Conservation (phyloP, 1,140 invertebrate species). For the Doryteuthis pealeii region DNA sequence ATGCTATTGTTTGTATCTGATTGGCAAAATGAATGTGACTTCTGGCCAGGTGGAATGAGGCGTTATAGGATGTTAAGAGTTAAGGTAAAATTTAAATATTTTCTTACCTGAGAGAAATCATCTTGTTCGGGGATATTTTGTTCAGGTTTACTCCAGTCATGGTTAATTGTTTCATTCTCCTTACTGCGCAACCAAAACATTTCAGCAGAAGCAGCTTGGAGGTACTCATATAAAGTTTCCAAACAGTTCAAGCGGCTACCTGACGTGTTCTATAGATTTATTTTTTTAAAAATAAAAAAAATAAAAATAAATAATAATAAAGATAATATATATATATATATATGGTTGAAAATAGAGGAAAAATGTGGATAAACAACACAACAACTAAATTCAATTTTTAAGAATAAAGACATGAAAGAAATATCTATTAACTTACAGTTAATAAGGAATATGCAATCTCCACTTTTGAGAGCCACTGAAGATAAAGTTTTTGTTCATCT, state of each 20-base stretch:
- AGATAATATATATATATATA: too few species aligned
- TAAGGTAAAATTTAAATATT: too few species aligned
- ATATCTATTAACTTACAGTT: conserved; percentile 60
- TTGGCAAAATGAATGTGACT: too few species aligned
- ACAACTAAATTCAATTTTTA: too few species aligned
- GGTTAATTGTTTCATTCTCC: conserved; percentile 88
- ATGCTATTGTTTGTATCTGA: too few species aligned
- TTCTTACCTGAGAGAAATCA: conserved; percentile 88
- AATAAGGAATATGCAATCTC: conserved; percentile 91
- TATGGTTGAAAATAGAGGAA: too few species aligned
- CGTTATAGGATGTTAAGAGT: too few species aligned
- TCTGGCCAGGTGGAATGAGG: too few species aligned
- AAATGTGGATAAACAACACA: too few species aligned
- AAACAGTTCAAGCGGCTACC: conserved; percentile 86
- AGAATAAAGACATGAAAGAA: too few species aligned
- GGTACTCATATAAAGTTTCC: conserved; percentile 90
- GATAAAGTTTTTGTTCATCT: conserved; percentile 87
- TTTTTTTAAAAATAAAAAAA: too few species aligned
- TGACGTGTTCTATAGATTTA: conserved; percentile 67
- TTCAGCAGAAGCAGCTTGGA: conserved; percentile 91
- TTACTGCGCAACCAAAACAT: conserved; percentile 96
- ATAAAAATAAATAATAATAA: too few species aligned
- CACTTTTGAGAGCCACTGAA: conserved; percentile 82
- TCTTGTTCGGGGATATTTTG: conserved; percentile 88
- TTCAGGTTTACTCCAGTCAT: conserved; percentile 95